Percentiles rank a stretch among this genome's conserved stretches.
Evolutionary conservation across 2,113 vertebrate species (phyloP).

Genomic region (Ageneiosus marmoratus): DNA sequence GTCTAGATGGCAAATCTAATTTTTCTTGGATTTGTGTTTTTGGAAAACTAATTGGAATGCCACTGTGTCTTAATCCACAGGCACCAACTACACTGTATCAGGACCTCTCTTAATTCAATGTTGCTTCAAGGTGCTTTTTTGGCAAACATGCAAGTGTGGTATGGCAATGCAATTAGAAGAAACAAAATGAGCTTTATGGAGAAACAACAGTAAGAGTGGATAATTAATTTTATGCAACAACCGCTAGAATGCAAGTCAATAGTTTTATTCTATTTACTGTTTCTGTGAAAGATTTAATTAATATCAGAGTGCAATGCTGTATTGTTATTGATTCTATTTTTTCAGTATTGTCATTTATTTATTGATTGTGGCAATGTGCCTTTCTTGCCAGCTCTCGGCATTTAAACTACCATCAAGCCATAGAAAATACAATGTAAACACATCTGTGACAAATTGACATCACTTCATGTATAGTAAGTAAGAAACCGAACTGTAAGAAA

Average conservation of each 20-base stretch:
- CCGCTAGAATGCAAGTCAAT: slow-evolving; percentile 26
- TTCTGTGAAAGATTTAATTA: slow-evolving; percentile 48
- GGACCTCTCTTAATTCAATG: slow-evolving; percentile 70
- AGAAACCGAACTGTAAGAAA: too few species aligned
- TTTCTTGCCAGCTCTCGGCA: not conserved
- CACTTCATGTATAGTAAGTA: too few species aligned
- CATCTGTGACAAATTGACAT: not conserved
- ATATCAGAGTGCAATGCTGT: slow-evolving; percentile 37
- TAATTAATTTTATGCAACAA: slow-evolving; percentile 34
- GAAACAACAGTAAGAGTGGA: slow-evolving; percentile 52
- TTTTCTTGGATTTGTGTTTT: slow-evolving; percentile 69
- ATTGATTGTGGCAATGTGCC: not conserved
- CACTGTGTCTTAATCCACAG: slow-evolving; percentile 50
- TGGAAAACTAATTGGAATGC: slow-evolving; percentile 73
- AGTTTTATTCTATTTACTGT: slow-evolving; percentile 34
- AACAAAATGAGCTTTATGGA: slow-evolving; percentile 57
- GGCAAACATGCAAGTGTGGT: slow-evolving; percentile 59
- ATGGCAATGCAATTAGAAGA: slow-evolving; percentile 72
- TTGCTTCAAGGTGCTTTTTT: slow-evolving; percentile 76
- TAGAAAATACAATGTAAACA: not conserved
- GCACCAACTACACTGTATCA: slow-evolving; percentile 64
- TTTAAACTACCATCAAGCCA: not conserved
- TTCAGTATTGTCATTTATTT: slow-evolving; percentile 27
- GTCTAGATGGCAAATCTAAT: slow-evolving; percentile 61
- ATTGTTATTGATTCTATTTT: slow-evolving; percentile 25